phyloP scores from a whole-genome alignment of 2,113 vertebrate species.

The Pteronura brasiliensis region DNA sequence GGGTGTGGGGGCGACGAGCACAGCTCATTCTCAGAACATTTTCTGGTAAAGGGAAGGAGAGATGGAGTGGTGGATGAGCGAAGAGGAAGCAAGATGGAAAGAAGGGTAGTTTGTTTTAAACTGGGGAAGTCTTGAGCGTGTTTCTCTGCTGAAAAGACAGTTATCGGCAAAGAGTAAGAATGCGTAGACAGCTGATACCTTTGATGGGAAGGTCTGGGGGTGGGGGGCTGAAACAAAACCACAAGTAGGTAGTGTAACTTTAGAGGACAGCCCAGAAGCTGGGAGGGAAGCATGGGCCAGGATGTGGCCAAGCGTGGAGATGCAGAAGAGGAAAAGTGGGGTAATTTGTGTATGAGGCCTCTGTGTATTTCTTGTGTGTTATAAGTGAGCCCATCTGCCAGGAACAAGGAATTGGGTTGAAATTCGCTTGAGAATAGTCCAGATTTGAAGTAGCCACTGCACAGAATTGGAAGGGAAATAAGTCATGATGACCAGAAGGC shows the following conservation, averaged over 20 bases:
- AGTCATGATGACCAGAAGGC: background rate
- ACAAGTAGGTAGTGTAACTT: background rate
- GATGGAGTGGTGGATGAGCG: background rate
- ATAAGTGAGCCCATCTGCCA: background rate
- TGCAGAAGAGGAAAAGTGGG: background rate
- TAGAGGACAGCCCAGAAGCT: background rate
- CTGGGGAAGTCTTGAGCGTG: background rate
- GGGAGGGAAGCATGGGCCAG: background rate
- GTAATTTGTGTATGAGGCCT: too few species aligned
- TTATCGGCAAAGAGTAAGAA: background rate
- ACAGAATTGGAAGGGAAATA: background rate
- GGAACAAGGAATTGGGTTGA: background rate
- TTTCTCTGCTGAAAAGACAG: background rate
- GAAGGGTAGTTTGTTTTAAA: background rate
- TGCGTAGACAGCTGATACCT: background rate
- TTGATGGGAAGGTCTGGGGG: background rate
- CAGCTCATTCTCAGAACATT: background rate
- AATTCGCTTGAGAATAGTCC: background rate
- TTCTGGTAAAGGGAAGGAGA: background rate
- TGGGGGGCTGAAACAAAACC: background rate
- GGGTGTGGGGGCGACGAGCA: rapidly evolving
- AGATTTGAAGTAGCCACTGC: background rate
- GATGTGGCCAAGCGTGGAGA: background rate
- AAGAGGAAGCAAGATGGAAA: background rate
- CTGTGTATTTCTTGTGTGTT: background rate